These are phyloP conservation scores for Athripsodes cinereus DNA, from an alignment of 2,888 invertebrate species.

Conservation along the genomic window DNA sequence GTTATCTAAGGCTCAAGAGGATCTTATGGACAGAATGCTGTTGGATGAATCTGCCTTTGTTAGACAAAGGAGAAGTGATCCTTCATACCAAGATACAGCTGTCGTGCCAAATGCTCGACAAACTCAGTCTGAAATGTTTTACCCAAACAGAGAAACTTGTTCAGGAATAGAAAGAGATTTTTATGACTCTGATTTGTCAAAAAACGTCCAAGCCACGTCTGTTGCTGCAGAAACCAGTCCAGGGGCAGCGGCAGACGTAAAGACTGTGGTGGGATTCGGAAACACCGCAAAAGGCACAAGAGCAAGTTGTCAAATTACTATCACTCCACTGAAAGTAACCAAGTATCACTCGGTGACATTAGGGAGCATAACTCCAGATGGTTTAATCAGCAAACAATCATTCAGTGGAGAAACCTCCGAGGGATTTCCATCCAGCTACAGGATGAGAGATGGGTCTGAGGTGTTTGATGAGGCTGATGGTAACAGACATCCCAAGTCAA, in stretches of 20 bases:
- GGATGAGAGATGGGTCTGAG: constrained; percentile 46
- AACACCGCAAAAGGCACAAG: constrained; percentile 36
- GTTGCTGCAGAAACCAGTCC: constrained; percentile 48
- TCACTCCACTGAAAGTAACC: constrained; percentile 9
- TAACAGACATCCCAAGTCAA: constrained; percentile 30
- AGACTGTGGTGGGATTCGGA: constrained; percentile 35
- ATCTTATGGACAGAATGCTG: constrained; percentile 36
- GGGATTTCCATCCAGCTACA: constrained; percentile 36
- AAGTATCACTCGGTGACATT: constrained; percentile 43
- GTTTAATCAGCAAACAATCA: constrained; percentile 28
- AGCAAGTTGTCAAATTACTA: constrained; percentile 17
- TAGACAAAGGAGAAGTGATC: constrained; percentile 6
- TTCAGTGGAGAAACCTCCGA: constrained; percentile 33
- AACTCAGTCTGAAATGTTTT: not conserved
- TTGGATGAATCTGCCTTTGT: constrained; percentile 52
- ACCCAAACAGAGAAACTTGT: not conserved
- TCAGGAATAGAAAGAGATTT: not conserved
- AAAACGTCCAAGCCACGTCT: constrained; percentile 74
- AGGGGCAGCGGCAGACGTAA: constrained; percentile 31
- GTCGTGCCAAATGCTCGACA: not conserved
- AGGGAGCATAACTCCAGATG: constrained; percentile 28
- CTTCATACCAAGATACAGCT: constrained; percentile 3
- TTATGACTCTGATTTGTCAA: constrained; percentile 41
- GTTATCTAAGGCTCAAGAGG: constrained; percentile 35
- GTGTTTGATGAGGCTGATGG: constrained; percentile 28